Conservation (phyloP, 1,140 invertebrate species). For the Eulimnadia texana region DNA sequence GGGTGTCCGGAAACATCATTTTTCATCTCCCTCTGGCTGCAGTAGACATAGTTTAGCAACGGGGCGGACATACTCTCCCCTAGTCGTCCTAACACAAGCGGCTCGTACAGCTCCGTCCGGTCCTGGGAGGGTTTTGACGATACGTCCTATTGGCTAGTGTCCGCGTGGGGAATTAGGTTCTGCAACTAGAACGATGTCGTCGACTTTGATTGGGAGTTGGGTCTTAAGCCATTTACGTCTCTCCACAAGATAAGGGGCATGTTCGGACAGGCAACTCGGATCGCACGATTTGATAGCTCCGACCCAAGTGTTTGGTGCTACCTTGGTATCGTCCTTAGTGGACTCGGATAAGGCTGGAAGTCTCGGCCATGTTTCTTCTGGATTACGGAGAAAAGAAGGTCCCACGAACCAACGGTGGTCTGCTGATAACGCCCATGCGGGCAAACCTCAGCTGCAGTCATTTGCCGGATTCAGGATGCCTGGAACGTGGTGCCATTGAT, state of each 20-base stretch:
- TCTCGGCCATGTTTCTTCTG: background rate
- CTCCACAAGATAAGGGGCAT: background rate
- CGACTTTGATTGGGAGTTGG: background rate
- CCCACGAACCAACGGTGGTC: constrained; percentile 12
- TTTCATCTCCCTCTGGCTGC: background rate
- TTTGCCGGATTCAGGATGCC: constrained; percentile 14
- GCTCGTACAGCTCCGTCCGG: background rate
- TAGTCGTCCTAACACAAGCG: background rate
- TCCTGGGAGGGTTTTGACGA: background rate
- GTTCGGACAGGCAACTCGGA: no score
- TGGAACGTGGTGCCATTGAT: constrained; percentile 1
- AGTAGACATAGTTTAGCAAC: constrained; percentile 11
- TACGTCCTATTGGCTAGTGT: constrained; percentile 1
- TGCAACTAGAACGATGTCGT: constrained; percentile 2
- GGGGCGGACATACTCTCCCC: background rate
- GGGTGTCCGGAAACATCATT: background rate
- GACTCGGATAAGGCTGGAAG: no score
- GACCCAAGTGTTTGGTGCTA: no score
- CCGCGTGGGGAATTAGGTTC: background rate
- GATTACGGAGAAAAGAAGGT: background rate
- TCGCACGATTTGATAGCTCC: no score
- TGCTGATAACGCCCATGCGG: background rate
- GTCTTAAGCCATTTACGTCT: constrained; percentile 10
- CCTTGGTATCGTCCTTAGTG: no score
- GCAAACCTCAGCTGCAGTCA: constrained; percentile 4